Conservation (phyloP, 2,888 invertebrate species). For the Mesorhabditis sp. region DNA sequence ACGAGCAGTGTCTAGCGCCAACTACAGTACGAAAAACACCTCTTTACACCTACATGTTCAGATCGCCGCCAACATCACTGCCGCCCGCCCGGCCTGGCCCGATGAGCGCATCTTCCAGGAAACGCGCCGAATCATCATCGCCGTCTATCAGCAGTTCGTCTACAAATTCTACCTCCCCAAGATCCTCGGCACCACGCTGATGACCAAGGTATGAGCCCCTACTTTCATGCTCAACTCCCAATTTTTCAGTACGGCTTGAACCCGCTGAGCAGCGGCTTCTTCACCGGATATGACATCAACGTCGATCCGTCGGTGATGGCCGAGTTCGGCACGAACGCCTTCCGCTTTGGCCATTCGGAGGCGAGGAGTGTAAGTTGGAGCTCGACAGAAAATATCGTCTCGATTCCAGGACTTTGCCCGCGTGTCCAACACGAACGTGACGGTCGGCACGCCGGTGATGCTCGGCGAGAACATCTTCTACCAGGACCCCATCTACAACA, state of each 20-base stretch:
- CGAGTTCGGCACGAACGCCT: conserved; percentile 75
- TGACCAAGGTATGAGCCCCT: conserved; percentile 21
- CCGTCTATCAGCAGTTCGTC: conserved; percentile 64
- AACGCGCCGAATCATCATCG: conserved; percentile 58
- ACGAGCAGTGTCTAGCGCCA: not conserved
- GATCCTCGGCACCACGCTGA: conserved; percentile 64
- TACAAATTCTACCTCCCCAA: conserved; percentile 70
- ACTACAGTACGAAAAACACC: not conserved
- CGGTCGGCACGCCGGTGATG: conserved; percentile 11
- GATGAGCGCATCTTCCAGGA: conserved; percentile 40
- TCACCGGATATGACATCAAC: conserved; percentile 63
- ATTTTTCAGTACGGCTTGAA: not conserved
- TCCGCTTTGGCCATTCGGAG: conserved; percentile 68
- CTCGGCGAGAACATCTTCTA: conserved; percentile 24
- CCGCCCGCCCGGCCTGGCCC: conserved; percentile 20
- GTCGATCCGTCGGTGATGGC: conserved; percentile 76
- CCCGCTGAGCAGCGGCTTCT: conserved; percentile 6
- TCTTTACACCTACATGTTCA: not conserved
- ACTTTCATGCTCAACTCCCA: not conserved
- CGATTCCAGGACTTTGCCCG: not conserved
- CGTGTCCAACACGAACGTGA: conserved; percentile 10
- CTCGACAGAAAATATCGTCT: no score
- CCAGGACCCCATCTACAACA: conserved; percentile 14
- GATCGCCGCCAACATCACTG: conserved; percentile 25
- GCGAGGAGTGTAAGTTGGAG: conserved; percentile 67